Evolutionary conservation across 2,888 invertebrate genomes (phyloP), one percentile per base, ranked within the genome.

Genomic region (Euplexia lucipara): DNA sequence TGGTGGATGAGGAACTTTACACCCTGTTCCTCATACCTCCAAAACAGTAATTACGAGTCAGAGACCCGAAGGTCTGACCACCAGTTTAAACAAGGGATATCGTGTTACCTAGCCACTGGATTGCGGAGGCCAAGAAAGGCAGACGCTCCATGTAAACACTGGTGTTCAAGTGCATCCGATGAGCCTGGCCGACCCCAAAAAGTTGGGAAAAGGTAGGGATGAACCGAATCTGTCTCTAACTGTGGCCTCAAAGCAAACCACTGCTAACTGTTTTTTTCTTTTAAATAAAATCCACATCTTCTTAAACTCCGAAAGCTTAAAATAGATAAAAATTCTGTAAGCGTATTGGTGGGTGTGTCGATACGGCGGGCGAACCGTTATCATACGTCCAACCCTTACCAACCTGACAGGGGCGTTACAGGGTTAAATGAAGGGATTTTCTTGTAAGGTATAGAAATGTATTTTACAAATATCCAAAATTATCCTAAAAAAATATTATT

Each of bases 371-470:
- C 22, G 10, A 16, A 67, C 72, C 67, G 56, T 67, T 49, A 53
- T 73, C 72, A 72, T 37, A n/a, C 44, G 61, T 37, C 73, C 30
- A 45, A 66, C 71, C 56, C 48, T 35, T 32, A 18, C 14, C 26
- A 12, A 9, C 14, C 59, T 52, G 59, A 48, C 56, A 60, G 52
- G 8, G 32, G 45, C 16, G 1, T 16, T 54, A 34, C 10, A 51
- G 14, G 37, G 34, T 53, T 57, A 18, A 48, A 48, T 48, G 6
- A 3, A 48, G 16, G 14, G 39, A 47, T 53, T 51, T 37, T 9
- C 16, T 51, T 42, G 12, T 26, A 8, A n/a, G 4, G 2, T 45
- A 39, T 12, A 0, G 0, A 37, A 22, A 35, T 7, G 3, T 37
- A 32, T 51, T 3, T 35, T 30, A 8, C 34, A 56, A n/a, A 0